Base-by-base conservation (phyloP, 2,797 vertebrate genomes). In the Eidolon dupreanum region DNA sequence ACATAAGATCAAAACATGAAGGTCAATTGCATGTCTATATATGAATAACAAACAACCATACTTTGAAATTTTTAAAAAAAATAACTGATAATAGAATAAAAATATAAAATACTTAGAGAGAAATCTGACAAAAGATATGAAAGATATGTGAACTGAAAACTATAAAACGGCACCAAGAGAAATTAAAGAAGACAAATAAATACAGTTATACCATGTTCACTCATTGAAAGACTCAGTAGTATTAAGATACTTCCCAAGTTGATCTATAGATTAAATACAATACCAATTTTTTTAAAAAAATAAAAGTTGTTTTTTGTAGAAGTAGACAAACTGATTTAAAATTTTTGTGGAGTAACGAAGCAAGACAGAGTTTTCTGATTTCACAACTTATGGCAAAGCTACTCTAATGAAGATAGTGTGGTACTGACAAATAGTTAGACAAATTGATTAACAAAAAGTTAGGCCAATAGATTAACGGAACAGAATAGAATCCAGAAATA, bases 11-110 rank as follows among this genome's bases (percentile, higher is more conserved):
- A 46, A 84, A 33, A 22, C 7, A 33, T 6, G 2, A 4, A 75
- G 11, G 5, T 55, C 43, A 26, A 36, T 3, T 8, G 0, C 43
- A 5, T 24, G 36, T 31, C 28, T 68, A 1, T 5, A 1, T 4
- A 28, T 61, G 28, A 31, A 31, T 20, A 66, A 71, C 33, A 61
- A 70, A 15, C 46, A 46, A 46, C 3, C 5, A 33, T 16, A 31
- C 33, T 71, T 12, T 79, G 26, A 63, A 75, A 24, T 28, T 88
- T n/a, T 3, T 4, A 73, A 53, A 73, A 53, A 59, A 5, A 53
- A 38, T 4, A 41, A 33, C n/a, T 51, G 65, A 36, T 1, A 79
- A 26, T 15, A 63, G 22, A n/a, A 68, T 31, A 31, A 55, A 79
- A 43, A 38, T n/a, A 31, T 63, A 57, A 68, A 75, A 36, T 33